Conservation (phyloP, 2,888 invertebrate genomes). For the Metacarcinus magister region DNA sequence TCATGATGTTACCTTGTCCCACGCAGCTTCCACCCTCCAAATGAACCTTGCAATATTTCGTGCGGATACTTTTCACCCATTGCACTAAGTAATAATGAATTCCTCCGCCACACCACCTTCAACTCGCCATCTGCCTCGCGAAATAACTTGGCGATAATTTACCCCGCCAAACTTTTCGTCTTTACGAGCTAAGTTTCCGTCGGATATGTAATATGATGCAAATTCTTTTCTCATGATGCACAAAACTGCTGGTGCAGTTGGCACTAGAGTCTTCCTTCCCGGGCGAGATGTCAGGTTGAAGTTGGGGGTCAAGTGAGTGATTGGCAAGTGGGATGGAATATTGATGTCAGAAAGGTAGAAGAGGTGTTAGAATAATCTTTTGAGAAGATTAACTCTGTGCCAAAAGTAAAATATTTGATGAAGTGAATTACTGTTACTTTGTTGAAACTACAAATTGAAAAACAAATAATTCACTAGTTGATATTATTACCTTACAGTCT, state of each 20-base stretch:
- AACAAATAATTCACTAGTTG: neutral
- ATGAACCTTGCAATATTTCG: neutral
- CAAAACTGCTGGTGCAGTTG: neutral
- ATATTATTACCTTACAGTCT: neutral
- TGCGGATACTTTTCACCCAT: neutral
- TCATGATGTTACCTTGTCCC: too few relatives aligned
- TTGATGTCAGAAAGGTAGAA: neutral
- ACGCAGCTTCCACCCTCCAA: neutral
- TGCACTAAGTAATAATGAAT: neutral
- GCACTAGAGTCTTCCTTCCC: neutral
- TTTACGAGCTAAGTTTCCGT: conserved; percentile 33
- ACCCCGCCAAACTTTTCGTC: neutral
- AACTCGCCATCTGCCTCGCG: conserved; percentile 4
- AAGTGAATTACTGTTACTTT: neutral
- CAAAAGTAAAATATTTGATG: neutral
- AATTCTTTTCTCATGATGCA: conserved; percentile 48
- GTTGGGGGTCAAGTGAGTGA: neutral
- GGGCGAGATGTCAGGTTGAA: neutral
- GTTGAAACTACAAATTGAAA: neutral
- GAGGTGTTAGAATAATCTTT: neutral
- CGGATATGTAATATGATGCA: conserved; percentile 32
- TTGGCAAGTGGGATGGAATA: neutral
- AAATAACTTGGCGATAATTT: conserved; percentile 26
- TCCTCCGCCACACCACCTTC: neutral
- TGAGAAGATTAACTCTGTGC: neutral